Evolutionary conservation across 1,140 invertebrate species (phyloP), one percentile per base, ranked within the genome.

Genomic region (Sipha flava): DNA sequence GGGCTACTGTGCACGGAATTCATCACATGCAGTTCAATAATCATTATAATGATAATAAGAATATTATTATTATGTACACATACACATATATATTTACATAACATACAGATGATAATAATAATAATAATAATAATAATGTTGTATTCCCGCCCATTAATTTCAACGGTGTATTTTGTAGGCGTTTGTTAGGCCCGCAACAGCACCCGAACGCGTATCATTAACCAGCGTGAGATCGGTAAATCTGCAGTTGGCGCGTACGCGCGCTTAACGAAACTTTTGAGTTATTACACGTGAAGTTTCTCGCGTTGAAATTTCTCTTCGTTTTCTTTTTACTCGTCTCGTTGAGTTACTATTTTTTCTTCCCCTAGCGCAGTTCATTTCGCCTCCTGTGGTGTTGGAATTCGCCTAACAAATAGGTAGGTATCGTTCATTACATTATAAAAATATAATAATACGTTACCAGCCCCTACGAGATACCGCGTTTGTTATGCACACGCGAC

Each of bases 171-270:
- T 40, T 40, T 40, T 40, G 4, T 40, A 40, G 4, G 37, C 37
- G 37, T 4, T 4, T 10, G 37, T 10, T 10, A 40, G 10, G 10
- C 37, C 37, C 37, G 37, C 37, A n/a, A n/a, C n/a, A n/a, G n/a
- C n/a, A n/a, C n/a, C 18, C 2, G 68, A 31, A 29, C 16, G 68
- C 34, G 45, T 29, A 73, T 52, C 70, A 73, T 73, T 73, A 73
- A 34, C 47, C 70, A 73, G 70, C 70, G 45, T 73, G 70, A 73
- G 45, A 73, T 73, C 70, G 70, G 45, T 52, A 52, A 73, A 73
- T 73, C 70, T 45, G 64, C 26, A 3, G 9, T 1, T 14, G 37
- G 10, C 26, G 62, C n/a, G 18, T n/a, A 40, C 0, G 34, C 21
- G 5, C 37, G 37, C 9, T 14, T 45, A 29, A 68, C 64, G 40